Conservation (phyloP, 2,113 vertebrate genomes). For the Lepus timidus region DNA sequence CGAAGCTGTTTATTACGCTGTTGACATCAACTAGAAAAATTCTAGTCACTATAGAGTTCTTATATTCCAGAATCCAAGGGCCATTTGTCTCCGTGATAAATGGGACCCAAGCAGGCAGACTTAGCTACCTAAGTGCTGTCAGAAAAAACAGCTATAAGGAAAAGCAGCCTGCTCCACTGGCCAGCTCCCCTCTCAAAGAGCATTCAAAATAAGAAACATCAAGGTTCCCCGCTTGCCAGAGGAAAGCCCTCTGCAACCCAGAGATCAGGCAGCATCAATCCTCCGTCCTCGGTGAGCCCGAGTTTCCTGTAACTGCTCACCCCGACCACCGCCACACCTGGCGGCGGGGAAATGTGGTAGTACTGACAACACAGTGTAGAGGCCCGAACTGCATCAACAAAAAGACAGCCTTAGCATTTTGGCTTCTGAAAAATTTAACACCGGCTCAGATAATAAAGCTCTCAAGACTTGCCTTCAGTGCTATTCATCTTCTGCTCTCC, state of each 20-base stretch:
- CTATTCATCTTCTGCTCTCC: neutral
- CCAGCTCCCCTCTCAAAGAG: neutral
- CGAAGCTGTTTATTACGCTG: neutral
- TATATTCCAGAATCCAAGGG: neutral
- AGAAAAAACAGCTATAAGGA: neutral
- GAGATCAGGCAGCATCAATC: neutral
- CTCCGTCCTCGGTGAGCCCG: neutral
- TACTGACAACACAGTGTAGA: neutral
- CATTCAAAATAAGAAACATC: neutral
- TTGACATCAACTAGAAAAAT: slow-evolving; percentile 2
- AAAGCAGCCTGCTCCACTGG: neutral
- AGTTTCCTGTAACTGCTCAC: neutral
- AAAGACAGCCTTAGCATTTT: neutral
- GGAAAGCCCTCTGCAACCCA: neutral
- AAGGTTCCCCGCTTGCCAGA: neutral
- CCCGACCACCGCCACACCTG: no score
- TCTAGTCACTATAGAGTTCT: neutral
- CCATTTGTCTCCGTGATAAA: neutral
- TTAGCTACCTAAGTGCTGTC: neutral
- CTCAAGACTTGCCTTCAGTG: neutral
- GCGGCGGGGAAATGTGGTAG: neutral
- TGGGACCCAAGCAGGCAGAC: neutral
- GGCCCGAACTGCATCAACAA: neutral
- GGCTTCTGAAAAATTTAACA: slow-evolving; percentile 13
- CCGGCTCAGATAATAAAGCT: slow-evolving; percentile 33